These are phyloP conservation scores for Mesoligia furuncula DNA, from an alignment of 2,888 invertebrate genomes.

Conservation along the genomic window DNA sequence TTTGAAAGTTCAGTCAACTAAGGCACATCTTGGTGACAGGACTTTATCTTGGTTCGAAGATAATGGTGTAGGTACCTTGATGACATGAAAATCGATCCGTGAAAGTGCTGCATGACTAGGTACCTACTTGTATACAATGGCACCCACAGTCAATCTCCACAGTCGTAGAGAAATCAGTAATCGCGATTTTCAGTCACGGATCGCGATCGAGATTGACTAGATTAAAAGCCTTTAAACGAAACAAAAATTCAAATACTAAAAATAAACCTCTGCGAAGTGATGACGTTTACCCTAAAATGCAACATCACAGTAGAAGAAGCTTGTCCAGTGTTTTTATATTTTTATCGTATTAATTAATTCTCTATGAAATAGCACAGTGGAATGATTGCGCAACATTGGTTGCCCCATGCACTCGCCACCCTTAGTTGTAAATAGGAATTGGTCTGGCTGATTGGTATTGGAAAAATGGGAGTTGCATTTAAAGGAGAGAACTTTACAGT, in stretches of 20 bases:
- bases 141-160: not conserved
- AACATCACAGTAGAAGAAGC: not conserved
- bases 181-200: not conserved
- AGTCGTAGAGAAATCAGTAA: not conserved
- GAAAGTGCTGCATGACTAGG: not conserved
- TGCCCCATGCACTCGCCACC: conserved; percentile 13
- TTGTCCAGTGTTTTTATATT: not conserved
- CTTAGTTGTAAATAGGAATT: conserved; percentile 49
- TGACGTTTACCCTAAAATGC: not conserved
- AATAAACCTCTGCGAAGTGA: not conserved
- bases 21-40: not conserved
- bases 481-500: conserved; percentile 42
- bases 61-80: not conserved
- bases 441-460: conserved; percentile 51
- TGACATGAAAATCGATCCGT: not conserved
- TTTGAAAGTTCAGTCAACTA: not conserved
- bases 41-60: not conserved
- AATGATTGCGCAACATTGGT: conserved; percentile 32
- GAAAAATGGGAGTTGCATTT: conserved; percentile 47
- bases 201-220: not conserved
- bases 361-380: not conserved
- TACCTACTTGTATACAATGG: not conserved
- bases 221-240: not conserved
- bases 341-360: not conserved
- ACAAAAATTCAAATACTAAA: not conserved